These are phyloP conservation scores for Epicampocera succincta DNA, from an alignment of 2,888 invertebrate species.

Conservation along the genomic window DNA sequence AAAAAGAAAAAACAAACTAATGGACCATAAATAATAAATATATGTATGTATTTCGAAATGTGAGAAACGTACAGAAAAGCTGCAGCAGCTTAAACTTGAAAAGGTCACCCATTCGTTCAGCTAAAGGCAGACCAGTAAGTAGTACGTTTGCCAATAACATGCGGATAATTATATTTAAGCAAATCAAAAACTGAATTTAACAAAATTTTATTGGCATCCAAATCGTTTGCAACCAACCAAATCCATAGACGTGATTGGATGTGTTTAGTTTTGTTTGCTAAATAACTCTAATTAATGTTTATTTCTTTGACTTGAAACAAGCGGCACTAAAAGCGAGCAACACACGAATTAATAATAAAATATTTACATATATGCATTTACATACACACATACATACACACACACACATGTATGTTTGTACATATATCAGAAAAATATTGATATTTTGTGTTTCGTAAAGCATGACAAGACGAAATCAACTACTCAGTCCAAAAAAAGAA, in stretches of 20 bases:
- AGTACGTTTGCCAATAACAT: background rate
- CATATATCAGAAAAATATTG: constrained; percentile 4
- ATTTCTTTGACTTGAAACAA: background rate
- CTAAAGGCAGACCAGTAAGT: constrained; percentile 1
- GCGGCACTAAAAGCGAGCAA: too few species aligned
- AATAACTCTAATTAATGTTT: background rate
- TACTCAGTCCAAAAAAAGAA: constrained; percentile 5
- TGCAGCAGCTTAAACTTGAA: background rate
- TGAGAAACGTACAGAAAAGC: background rate
- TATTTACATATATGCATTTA: background rate
- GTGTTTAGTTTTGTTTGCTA: too few species aligned
- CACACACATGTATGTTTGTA: background rate
- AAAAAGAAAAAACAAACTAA: constrained; percentile 12
- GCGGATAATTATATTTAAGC: background rate
- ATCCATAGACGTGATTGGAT: too few species aligned
- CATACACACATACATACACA: background rate
- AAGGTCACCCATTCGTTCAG: background rate
- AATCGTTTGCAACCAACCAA: too few species aligned
- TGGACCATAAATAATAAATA: constrained; percentile 43
- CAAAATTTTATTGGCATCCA: too few species aligned
- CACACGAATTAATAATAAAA: too few species aligned
- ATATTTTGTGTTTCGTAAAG: constrained; percentile 39
- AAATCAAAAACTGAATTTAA: background rate
- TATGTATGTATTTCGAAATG: constrained; percentile 1
- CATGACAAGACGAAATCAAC: constrained; percentile 36